Evolutionary conservation across 2,888 invertebrate genomes (phyloP).

Genomic region (Dryococelus australis): DNA sequence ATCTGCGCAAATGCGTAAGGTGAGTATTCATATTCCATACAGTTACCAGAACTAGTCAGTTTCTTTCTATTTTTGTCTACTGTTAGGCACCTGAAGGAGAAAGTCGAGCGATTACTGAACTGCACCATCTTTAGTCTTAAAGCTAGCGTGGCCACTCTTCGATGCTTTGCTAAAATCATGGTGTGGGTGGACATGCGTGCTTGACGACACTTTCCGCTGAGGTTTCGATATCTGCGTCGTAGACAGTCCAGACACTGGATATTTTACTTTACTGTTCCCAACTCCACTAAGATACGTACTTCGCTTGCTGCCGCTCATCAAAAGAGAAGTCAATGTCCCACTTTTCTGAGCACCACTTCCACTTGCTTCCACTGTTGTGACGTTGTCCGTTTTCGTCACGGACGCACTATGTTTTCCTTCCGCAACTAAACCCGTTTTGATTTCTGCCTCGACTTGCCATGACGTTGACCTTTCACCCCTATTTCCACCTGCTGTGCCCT

Average conservation of each 20-base stretch:
- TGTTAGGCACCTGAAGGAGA: background rate
- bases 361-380: background rate
- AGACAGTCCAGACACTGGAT: conserved; percentile 71
- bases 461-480: conserved; percentile 46
- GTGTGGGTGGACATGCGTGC: conserved; percentile 45
- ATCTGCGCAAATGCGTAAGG: background rate
- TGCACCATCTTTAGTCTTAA: conserved; percentile 4
- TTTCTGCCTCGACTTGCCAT: conserved; percentile 48
- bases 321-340: conserved; percentile 33
- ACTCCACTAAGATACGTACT: conserved; percentile 58
- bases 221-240: conserved; percentile 67
- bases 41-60: background rate
- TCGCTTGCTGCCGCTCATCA: conserved; percentile 39
- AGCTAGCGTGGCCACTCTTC: background rate
- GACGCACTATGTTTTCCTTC: conserved; percentile 47
- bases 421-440: conserved; percentile 39
- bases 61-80: background rate
- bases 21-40: background rate
- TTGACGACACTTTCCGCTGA: conserved; percentile 59
- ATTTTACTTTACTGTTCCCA: conserved; percentile 63
- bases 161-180: conserved; percentile 23
- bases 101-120: conserved; percentile 4
- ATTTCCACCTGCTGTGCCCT: conserved; percentile 39
- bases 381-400: conserved; percentile 23
- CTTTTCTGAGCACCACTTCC: conserved; percentile 31